Evolutionary conservation across 2,113 vertebrate species (phyloP), one percentile per base, ranked within the genome.

Genomic region (Cinclus cinclus): DNA sequence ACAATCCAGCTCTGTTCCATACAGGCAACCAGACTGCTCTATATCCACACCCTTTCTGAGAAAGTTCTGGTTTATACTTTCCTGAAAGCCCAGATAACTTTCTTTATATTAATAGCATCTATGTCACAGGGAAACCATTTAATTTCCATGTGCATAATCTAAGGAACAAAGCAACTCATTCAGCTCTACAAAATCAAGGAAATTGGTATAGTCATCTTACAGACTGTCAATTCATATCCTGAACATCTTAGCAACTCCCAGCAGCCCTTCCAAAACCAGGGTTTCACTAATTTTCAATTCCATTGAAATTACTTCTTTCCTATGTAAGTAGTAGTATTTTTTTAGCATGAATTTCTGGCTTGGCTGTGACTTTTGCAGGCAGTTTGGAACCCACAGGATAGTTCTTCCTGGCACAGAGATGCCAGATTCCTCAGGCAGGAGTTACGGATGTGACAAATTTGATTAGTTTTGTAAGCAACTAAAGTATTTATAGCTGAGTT

Each of bases 401-500:
- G 15, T 56, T 91, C 69, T 87, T 96, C 80, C 87, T 91, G 65
- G 87, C 87, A 92, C 31, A 79, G 58, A 90, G 52, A 20, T 56
- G 50, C n/a, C 69, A 94, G 69, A 91, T 95, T 87, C 86, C 65
- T 94, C 49, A 30, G 42, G n/a, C 69, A 69, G 91, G 77, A 91
- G 62, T 87, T 79, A 82, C 92, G 75, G 65, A 76, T 69, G n/a
- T 68, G 81, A 89, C 62, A 64, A 68, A 91, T 84, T 75, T 59
- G 31, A 60, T 82, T 82, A 0, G 6, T 94, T 95, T 87, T 82
- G 53, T 41, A 73, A 95, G 91, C 65, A 94, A 89, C 85, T 87
- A 69, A 81, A 94, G 87, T 94, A 92, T 92, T 94, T 91, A 82
- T 95, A 95, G 74, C 81, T 58, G 58, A 69, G 28, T 89, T 94